Evolutionary conservation across 2,888 invertebrate species (phyloP).

Genomic region (Lasioglossum marginatum): DNA sequence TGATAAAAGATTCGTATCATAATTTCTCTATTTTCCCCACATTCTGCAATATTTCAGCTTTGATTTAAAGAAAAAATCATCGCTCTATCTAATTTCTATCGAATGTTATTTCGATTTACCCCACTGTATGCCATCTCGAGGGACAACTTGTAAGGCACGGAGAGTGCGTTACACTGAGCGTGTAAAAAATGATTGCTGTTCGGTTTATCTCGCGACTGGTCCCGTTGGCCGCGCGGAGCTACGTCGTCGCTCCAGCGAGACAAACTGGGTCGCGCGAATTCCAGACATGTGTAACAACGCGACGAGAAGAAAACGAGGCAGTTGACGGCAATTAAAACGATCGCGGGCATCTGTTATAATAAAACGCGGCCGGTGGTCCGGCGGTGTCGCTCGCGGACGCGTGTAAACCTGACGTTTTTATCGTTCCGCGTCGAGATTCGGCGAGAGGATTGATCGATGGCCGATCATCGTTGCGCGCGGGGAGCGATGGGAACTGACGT

Average conservation of each 20-base stretch:
- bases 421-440: conserved; percentile 35
- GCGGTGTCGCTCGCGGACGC: conserved; percentile 8
- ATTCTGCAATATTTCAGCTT: too few relatives aligned
- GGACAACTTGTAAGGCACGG: too few relatives aligned
- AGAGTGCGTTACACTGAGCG: too few relatives aligned
- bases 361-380: conserved; percentile 46
- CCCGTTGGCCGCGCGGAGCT: neutral
- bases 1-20: too few relatives aligned
- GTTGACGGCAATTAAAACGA: conserved; percentile 58
- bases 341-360: conserved; percentile 65
- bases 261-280: conserved; percentile 34
- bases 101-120: too few relatives aligned
- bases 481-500: conserved; percentile 35
- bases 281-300: conserved; percentile 65
- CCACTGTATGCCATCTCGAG: too few relatives aligned
- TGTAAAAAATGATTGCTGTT: neutral
- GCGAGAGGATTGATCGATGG: conserved; percentile 59
- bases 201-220: neutral
- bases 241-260: conserved; percentile 44
- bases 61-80: too few relatives aligned
- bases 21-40: too few relatives aligned
- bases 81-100: too few relatives aligned
- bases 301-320: conserved; percentile 14
- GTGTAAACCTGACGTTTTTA: conserved; percentile 51
- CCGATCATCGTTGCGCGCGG: conserved; percentile 36